phyloP scores from a whole-genome alignment of 2,797 vertebrate species.

The Halcyon leucocephala region DNA sequence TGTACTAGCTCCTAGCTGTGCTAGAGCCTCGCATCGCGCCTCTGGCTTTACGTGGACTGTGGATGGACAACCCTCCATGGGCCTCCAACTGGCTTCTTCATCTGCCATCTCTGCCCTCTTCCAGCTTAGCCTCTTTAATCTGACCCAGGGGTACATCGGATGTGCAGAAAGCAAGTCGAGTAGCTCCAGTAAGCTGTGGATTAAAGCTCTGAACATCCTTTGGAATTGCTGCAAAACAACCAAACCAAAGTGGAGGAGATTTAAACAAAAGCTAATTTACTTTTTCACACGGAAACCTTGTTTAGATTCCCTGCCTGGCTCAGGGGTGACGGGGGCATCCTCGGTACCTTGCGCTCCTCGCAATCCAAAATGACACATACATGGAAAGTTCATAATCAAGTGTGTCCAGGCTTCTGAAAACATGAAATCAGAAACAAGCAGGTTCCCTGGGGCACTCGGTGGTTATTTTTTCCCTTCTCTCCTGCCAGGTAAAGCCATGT shows the following conservation, averaged over 20 bases:
- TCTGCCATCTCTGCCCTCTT: neutral
- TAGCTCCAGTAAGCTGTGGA: neutral
- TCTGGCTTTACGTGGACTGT: neutral
- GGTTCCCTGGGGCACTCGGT: neutral
- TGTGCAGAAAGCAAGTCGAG: neutral
- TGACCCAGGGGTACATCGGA: neutral
- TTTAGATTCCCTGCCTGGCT: slow-evolving; percentile 7
- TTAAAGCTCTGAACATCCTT: neutral
- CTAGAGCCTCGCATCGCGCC: fast-evolving
- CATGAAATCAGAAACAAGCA: neutral
- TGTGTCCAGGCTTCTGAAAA: neutral
- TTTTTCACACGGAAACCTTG: neutral
- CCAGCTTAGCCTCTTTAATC: neutral
- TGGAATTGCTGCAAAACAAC: neutral
- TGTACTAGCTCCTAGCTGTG: neutral
- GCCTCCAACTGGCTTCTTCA: neutral
- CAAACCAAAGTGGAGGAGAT: neutral
- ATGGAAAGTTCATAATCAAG: neutral
- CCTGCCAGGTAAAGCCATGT: neutral
- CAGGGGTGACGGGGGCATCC: neutral
- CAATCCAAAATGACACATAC: neutral
- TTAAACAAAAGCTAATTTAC: neutral
- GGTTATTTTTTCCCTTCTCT: neutral
- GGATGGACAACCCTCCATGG: neutral
- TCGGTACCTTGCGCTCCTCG: neutral